Percentiles rank a stretch among this genome's conserved stretches.
These are phyloP conservation scores for Zaprionus obscuricornis DNA, from an alignment of 2,888 invertebrate species.

Conservation along the genomic window DNA sequence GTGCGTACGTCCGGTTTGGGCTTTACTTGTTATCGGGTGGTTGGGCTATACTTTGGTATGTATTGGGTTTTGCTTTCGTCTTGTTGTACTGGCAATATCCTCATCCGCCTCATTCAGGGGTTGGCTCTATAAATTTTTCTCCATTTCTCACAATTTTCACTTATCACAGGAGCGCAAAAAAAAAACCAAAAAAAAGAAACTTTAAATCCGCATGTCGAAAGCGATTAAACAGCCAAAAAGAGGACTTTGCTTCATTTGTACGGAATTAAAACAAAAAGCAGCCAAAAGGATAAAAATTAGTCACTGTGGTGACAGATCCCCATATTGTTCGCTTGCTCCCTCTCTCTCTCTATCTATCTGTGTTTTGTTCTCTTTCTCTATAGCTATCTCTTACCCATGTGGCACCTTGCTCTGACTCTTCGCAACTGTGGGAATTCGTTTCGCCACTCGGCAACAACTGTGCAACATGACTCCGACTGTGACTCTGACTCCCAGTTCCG, in stretches of 20 bases:
- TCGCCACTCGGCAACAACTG: constrained; percentile 77
- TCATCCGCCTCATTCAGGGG: constrained; percentile 54
- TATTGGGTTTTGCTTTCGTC: constrained; percentile 24
- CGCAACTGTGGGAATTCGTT: constrained; percentile 56
- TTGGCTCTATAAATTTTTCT: constrained; percentile 41
- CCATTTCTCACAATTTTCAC: constrained; percentile 73
- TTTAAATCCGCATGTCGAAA: constrained; percentile 84
- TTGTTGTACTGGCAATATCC: constrained; percentile 45
- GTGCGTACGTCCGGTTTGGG: constrained; percentile 73
- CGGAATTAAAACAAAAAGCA: constrained; percentile 73
- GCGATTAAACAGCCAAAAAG: constrained; percentile 80
- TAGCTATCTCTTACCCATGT: background rate
- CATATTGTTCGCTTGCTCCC: no score
- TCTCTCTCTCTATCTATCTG: background rate
- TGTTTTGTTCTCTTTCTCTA: background rate
- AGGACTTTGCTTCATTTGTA: constrained; percentile 61
- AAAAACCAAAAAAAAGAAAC: constrained; percentile 71
- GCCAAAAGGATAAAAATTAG: constrained; percentile 78
- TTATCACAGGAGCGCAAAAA: constrained; percentile 66
- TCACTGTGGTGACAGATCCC: constrained; percentile 73
- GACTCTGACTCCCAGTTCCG: constrained; percentile 15
- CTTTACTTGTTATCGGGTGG: constrained; percentile 59
- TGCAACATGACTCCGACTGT: constrained; percentile 53
- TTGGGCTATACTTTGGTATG: constrained; percentile 9
- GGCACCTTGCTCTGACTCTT: constrained; percentile 3